These are phyloP conservation scores for Hippocampus comes DNA, from an alignment of 2,113 vertebrate species.

Conservation along the genomic window DNA sequence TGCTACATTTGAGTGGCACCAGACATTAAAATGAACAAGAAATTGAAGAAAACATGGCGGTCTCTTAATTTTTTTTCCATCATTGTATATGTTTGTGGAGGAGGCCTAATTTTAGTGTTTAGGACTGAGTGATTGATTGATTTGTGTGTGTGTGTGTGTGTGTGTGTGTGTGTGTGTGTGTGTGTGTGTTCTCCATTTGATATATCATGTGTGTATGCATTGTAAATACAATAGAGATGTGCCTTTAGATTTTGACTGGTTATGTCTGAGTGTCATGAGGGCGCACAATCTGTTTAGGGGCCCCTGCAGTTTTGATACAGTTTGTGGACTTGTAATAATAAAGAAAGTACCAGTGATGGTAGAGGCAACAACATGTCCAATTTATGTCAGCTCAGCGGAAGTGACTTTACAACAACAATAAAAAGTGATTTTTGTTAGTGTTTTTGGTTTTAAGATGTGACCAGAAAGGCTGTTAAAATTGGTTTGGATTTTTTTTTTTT, in stretches of 20 bases:
- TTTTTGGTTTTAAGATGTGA: too few species aligned
- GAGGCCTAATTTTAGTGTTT: constrained; percentile 21
- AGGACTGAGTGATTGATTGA: constrained; percentile 18
- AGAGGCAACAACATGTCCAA: constrained; percentile 14
- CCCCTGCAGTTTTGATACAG: constrained; percentile 64
- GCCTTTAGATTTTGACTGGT: constrained; percentile 54
- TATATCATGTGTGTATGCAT: constrained; percentile 55
- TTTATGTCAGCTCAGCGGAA: neutral
- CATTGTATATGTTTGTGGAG: constrained; percentile 8
- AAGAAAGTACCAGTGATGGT: constrained; percentile 58
- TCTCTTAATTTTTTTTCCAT: too few species aligned
- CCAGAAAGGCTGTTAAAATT: too few species aligned
- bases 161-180: neutral
- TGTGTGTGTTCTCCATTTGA: constrained; percentile 15
- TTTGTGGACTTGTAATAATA: constrained; percentile 71
- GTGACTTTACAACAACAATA: neutral
- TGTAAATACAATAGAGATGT: constrained; percentile 68
- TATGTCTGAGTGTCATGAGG: constrained; percentile 32
- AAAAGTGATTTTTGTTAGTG: neutral
- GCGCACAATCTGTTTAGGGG: constrained; percentile 26
- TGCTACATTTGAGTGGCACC: too few species aligned
- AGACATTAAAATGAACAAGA: too few species aligned
- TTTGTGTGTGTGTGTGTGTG: constrained; percentile 8
- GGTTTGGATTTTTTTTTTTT: neutral
- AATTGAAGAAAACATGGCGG: too few species aligned